Evolutionary conservation across 2,113 vertebrate genomes (phyloP).

Genomic region (Cephalopholis sonnerati): DNA sequence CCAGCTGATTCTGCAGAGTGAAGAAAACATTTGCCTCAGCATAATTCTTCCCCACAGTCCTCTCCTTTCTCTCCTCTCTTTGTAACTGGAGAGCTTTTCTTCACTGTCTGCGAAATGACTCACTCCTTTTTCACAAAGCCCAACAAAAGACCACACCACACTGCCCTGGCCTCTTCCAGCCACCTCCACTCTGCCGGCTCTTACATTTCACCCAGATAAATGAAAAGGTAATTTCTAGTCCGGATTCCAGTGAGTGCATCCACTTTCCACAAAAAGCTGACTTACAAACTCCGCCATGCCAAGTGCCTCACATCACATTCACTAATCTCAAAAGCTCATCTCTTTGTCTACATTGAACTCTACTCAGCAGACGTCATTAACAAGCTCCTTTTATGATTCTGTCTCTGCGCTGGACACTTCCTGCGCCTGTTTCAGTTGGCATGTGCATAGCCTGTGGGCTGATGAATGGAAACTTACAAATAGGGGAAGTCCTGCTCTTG

Average conservation of each 20-base stretch:
- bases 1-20: constrained; percentile 81
- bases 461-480: constrained; percentile 58
- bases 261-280: not conserved
- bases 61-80: constrained; percentile 47
- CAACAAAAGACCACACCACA: constrained; percentile 74
- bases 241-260: not conserved
- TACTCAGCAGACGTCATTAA: constrained; percentile 9
- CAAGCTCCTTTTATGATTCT: constrained; percentile 31
- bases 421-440: constrained; percentile 44
- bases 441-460: constrained; percentile 30
- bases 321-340: constrained; percentile 1
- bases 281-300: not conserved
- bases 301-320: not conserved
- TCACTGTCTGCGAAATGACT: constrained; percentile 73
- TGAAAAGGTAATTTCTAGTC: constrained; percentile 25
- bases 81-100: constrained; percentile 76
- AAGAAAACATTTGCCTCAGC: constrained; percentile 78
- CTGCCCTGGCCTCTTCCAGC: constrained; percentile 27
- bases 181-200: constrained; percentile 17
- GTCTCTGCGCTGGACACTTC: constrained; percentile 53
- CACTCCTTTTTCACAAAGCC: constrained; percentile 66
- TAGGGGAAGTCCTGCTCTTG: constrained; percentile 66
- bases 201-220: constrained; percentile 62
- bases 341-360: not conserved
- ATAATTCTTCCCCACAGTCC: constrained; percentile 68